Evolutionary conservation across 2,113 vertebrate genomes (phyloP).

Genomic region (Psophia crepitans): DNA sequence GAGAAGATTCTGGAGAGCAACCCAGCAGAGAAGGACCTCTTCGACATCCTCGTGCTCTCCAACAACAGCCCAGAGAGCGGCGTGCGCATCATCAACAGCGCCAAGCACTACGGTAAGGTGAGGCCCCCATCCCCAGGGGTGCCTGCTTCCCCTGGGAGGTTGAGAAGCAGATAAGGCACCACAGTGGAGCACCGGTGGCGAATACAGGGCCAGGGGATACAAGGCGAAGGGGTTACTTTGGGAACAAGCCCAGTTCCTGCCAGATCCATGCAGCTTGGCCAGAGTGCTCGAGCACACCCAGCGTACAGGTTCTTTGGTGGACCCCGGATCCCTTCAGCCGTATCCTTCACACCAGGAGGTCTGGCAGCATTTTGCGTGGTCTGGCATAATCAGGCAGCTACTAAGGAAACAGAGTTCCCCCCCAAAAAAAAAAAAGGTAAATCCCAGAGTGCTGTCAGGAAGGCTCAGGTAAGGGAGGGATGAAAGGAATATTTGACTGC

Average conservation of each 20-base stretch:
- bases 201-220: background rate
- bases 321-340: background rate
- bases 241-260: background rate
- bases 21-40: slow-evolving; percentile 71
- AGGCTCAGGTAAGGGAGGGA: background rate
- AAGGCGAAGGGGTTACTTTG: background rate
- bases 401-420: background rate
- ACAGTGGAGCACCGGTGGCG: background rate
- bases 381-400: background rate
- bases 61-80: slow-evolving; percentile 71
- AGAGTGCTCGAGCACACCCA: background rate
- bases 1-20: slow-evolving; percentile 68
- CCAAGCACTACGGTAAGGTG: slow-evolving; percentile 72
- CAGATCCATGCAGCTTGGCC: background rate
- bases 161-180: background rate
- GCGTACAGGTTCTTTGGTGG: background rate
- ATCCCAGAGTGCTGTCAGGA: background rate
- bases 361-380: background rate
- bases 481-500: background rate
- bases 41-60: slow-evolving; percentile 79
- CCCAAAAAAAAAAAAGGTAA: background rate
- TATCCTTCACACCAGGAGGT: background rate
- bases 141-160: background rate
- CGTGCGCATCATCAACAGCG: slow-evolving; percentile 62
- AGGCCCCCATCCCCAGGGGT: fast-evolving